These are phyloP conservation scores for Trogon surrucura DNA, from an alignment of 2,113 vertebrate species.

Conservation along the genomic window DNA sequence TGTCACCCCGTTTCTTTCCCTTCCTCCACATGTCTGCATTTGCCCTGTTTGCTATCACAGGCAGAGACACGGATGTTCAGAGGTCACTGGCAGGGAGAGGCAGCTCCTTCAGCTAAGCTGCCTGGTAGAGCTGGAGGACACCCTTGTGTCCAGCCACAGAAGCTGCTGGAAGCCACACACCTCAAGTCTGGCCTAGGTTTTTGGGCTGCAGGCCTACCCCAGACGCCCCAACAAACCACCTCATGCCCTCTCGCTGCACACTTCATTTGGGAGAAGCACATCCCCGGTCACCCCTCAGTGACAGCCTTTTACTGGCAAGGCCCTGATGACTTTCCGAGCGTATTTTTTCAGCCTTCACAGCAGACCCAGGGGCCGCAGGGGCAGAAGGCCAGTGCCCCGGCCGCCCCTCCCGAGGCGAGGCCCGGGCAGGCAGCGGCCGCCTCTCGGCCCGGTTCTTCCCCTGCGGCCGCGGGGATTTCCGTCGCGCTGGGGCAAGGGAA, in stretches of 20 bases:
- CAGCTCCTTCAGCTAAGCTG: accelerated
- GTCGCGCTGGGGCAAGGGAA: neutral
- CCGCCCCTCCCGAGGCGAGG: neutral
- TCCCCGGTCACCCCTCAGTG: neutral
- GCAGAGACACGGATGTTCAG: accelerated
- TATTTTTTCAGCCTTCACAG: accelerated
- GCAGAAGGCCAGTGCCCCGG: too few relatives aligned
- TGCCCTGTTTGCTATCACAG: accelerated
- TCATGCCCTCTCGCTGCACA: too few relatives aligned
- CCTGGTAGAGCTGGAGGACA: accelerated
- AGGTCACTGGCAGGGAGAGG: accelerated
- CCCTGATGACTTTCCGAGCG: neutral
- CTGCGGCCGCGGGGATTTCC: neutral
- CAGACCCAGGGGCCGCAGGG: neutral
- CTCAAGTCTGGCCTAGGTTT: neutral
- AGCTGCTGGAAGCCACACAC: accelerated
- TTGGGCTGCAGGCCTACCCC: neutral
- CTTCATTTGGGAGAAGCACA: accelerated
- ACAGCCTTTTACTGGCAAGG: accelerated
- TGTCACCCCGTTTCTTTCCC: neutral
- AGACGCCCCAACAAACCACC: accelerated
- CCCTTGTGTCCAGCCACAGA: accelerated
- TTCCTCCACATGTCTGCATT: neutral
- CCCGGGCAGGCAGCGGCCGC: neutral
- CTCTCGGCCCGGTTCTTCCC: neutral